A percentile compares a stretch with the other conserved stretches of the same genome.
Evolutionary conservation across 2,797 vertebrate species (phyloP).

Genomic region (Microhierax caerulescens): DNA sequence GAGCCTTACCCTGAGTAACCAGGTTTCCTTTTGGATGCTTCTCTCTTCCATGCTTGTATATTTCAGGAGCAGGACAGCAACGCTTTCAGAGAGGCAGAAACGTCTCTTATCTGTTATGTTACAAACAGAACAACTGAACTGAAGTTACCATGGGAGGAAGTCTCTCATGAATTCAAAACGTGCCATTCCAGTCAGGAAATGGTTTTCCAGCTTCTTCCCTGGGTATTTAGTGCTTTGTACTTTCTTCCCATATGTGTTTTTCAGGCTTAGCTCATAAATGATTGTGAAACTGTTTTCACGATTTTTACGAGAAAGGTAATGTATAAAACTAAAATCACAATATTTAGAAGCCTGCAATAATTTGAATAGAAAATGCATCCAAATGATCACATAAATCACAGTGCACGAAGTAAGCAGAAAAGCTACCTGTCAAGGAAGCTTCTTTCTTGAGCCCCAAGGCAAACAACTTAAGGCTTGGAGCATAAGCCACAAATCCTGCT

Average conservation of each 20-base stretch:
- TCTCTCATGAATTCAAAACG: not conserved
- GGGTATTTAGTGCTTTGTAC: not conserved
- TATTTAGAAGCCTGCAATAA: not conserved
- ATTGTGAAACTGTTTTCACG: not conserved
- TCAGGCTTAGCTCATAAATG: not conserved
- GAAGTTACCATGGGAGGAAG: not conserved
- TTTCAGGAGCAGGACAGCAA: not conserved
- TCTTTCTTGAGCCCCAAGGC: not conserved
- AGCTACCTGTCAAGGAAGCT: not conserved
- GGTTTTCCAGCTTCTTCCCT: not conserved
- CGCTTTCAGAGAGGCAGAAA: not conserved
- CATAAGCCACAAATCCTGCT: not conserved
- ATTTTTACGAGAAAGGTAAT: not conserved
- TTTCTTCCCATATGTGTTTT: not conserved
- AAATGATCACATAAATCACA: not conserved
- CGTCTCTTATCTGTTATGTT: not conserved
- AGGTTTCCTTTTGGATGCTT: not conserved
- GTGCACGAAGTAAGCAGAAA: not conserved
- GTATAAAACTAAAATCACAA: not conserved
- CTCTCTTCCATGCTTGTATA: not conserved
- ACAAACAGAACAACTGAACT: not conserved
- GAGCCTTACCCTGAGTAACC: not conserved
- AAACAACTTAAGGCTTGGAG: not conserved
- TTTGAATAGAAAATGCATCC: not conserved
- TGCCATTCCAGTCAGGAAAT: not conserved